phyloP scores from a whole-genome alignment of 1,140 invertebrate genomes.

The Macrocentrus cingulum region DNA sequence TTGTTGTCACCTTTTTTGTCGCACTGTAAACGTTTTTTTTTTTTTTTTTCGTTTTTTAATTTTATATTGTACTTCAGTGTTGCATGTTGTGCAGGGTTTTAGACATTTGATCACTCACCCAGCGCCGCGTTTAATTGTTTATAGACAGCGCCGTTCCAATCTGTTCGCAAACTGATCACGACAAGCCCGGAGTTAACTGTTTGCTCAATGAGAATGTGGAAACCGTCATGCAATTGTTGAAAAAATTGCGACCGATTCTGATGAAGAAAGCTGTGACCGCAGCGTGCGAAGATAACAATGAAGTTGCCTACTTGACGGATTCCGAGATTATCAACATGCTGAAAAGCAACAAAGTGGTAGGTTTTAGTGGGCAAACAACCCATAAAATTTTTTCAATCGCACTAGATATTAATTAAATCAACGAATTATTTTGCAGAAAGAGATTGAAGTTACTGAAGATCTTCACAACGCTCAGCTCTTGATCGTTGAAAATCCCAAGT shows the following conservation, averaged over 20 bases:
- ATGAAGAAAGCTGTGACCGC: conserved; percentile 60
- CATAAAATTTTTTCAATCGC: conserved; percentile 16
- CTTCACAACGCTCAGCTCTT: conserved; percentile 69
- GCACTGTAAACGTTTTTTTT: too few species aligned
- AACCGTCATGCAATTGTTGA: conserved; percentile 63
- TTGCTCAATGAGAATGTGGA: conserved; percentile 62
- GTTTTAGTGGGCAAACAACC: conserved; percentile 26
- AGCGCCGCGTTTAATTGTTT: conserved; percentile 28
- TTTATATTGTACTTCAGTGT: neutral
- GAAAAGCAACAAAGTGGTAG: conserved; percentile 42
- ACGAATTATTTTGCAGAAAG: conserved; percentile 43
- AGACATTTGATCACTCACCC: neutral
- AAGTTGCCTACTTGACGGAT: conserved; percentile 61
- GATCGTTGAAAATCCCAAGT: conserved; percentile 69
- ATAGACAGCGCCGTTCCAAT: conserved; percentile 63
- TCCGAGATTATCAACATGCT: conserved; percentile 57
- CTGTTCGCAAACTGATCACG: conserved; percentile 55
- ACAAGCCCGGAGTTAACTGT: conserved; percentile 63
- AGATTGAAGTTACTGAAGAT: conserved; percentile 59
- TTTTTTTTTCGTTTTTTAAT: conserved; percentile 26
- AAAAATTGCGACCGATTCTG: conserved; percentile 64
- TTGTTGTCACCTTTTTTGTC: conserved; percentile 32
- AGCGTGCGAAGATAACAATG: conserved; percentile 61
- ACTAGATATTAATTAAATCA: too few species aligned
- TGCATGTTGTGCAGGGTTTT: neutral